A percentile compares a stretch with the other conserved stretches of the same genome.
Conservation (phyloP, 2,113 vertebrate genomes). For the Apistogramma diplotaenia region DNA sequence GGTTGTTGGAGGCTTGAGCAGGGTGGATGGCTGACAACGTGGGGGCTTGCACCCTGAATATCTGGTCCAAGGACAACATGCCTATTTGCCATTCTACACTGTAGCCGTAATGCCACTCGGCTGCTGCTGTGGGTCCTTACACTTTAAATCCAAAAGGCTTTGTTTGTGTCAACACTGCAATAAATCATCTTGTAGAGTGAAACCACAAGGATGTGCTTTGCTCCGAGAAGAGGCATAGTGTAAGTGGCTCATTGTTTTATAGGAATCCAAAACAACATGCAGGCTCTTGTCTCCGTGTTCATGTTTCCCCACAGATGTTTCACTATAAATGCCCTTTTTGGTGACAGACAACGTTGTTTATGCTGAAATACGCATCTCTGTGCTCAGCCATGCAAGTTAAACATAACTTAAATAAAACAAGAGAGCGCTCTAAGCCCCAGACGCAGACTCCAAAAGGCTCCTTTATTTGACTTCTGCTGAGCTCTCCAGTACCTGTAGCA, state of each 20-base stretch:
- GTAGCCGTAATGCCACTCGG: constrained; percentile 29
- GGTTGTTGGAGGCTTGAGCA: constrained; percentile 17
- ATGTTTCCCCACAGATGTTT: background rate
- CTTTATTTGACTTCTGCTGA: background rate
- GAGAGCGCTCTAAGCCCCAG: background rate
- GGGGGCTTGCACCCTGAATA: constrained; percentile 29
- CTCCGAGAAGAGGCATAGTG: background rate
- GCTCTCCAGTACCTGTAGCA: background rate
- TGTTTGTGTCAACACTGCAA: constrained; percentile 43
- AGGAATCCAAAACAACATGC: background rate
- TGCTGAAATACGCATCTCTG: background rate
- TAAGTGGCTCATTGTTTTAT: background rate
- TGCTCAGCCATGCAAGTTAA: background rate
- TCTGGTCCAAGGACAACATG: constrained; percentile 42
- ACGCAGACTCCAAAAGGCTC: background rate
- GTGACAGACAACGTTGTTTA: background rate
- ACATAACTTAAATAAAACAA: background rate
- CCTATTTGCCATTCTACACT: constrained; percentile 45
- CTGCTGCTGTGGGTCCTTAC: constrained; percentile 17
- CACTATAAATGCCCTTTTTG: background rate
- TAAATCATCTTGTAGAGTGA: constrained; percentile 36
- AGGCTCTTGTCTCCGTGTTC: background rate
- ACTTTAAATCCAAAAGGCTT: constrained; percentile 39
- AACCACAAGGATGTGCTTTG: constrained; percentile 14
- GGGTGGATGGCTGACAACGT: constrained; percentile 23